Percentiles rank a stretch among this genome's conserved stretches.
phyloP scores from a whole-genome alignment of 2,113 vertebrate species.

The Prinia subflava region DNA sequence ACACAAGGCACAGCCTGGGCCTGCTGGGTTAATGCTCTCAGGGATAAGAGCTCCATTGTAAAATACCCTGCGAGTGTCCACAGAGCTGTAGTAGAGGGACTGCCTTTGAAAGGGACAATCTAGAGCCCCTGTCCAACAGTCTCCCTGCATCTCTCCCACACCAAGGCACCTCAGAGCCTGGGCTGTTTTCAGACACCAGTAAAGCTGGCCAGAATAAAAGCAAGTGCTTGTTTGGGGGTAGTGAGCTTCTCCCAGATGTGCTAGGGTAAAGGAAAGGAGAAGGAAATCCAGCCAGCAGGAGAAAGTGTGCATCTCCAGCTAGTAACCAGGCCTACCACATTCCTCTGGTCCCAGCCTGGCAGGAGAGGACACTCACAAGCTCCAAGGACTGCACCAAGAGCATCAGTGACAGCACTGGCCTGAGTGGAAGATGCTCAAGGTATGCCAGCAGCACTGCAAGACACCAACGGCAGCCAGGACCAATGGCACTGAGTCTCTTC shows the following conservation, averaged over 20 bases:
- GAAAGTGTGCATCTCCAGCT: background rate
- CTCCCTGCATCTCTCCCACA: background rate
- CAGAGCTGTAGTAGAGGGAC: rapidly evolving
- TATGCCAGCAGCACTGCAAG: rapidly evolving
- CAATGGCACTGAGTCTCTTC: rapidly evolving
- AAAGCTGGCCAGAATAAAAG: background rate
- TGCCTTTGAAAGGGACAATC: background rate
- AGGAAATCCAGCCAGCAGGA: background rate
- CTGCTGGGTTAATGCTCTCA: background rate
- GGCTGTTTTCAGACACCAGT: background rate
- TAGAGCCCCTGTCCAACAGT: background rate
- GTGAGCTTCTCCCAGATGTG: background rate
- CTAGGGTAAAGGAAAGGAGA: background rate
- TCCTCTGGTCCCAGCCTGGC: background rate
- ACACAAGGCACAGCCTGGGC: background rate
- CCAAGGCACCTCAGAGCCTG: background rate
- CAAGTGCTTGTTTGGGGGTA: background rate
- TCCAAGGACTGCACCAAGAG: background rate
- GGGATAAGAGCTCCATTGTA: background rate
- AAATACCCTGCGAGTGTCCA: background rate
- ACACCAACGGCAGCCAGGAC: rapidly evolving
- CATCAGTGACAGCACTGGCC: background rate
- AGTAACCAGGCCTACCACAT: background rate
- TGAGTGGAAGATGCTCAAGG: rapidly evolving
- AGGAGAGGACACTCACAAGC: background rate